Evolutionary conservation across 2,888 invertebrate genomes (phyloP).

Genomic region (Tenthredo amoena): DNA sequence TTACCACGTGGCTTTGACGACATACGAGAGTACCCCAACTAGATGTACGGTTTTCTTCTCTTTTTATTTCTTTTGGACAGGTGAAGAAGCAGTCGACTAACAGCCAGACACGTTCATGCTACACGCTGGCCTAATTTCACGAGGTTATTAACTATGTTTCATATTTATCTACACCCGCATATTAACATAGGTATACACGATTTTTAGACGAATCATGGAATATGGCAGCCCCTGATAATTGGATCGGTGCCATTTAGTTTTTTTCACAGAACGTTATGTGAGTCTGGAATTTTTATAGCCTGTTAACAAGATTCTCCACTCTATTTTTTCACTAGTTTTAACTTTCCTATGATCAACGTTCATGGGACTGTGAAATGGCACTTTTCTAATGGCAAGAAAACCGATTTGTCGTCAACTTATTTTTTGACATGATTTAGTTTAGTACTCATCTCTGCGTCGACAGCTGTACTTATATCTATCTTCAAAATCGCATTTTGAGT

Average conservation of each 20-base stretch:
- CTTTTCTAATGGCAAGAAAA: constrained; percentile 11
- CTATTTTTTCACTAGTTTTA: not conserved
- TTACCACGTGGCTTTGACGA: constrained; percentile 28
- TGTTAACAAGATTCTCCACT: constrained; percentile 28
- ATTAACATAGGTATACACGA: not conserved
- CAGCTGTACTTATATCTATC: not conserved
- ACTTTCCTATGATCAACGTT: constrained; percentile 16
- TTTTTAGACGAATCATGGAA: not conserved
- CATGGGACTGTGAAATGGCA: constrained; percentile 1
- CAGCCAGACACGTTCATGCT: too few species aligned
- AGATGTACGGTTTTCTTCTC: not conserved
- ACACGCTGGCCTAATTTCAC: not conserved
- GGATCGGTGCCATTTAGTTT: constrained; percentile 19
- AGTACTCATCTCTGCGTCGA: not conserved
- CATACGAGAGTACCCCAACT: not conserved
- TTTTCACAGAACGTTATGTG: not conserved
- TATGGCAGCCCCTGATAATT: constrained; percentile 22
- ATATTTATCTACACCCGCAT: not conserved
- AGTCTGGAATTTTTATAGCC: constrained; percentile 30
- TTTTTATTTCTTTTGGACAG: not conserved
- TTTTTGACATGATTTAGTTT: not conserved
- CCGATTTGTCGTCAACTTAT: constrained; percentile 17
- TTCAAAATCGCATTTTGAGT: not conserved
- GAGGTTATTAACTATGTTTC: not conserved
- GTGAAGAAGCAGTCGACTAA: not conserved